phyloP scores from a whole-genome alignment of 2,113 vertebrate genomes.

The Microtus montanus region DNA sequence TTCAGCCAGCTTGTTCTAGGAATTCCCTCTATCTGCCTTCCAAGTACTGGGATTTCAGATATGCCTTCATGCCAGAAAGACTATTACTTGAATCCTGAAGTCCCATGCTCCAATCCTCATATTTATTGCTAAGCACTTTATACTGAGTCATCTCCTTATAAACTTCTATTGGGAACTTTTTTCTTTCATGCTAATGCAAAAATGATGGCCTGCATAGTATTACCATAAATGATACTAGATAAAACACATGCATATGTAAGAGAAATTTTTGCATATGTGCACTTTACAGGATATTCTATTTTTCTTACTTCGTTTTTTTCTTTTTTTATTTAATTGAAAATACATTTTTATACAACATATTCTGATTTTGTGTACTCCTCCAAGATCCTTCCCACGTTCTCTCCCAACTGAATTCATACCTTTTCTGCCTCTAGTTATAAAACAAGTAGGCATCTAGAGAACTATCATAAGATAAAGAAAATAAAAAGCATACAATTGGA shows the following conservation, averaged over 20 bases:
- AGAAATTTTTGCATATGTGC: background rate
- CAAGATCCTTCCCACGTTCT: accelerated
- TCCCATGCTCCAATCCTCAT: no score
- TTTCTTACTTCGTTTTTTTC: background rate
- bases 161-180: background rate
- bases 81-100: background rate
- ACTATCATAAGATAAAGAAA: background rate
- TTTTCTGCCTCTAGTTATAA: background rate
- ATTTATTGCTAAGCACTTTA: background rate
- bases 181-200: background rate
- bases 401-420: background rate
- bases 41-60: background rate
- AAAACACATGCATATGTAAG: background rate
- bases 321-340: background rate
- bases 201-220: background rate
- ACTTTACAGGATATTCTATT: background rate
- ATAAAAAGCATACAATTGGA: background rate
- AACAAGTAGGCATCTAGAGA: background rate
- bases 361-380: background rate
- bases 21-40: background rate
- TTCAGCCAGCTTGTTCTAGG: background rate
- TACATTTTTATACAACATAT: background rate
- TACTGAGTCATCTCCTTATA: background rate
- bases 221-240: background rate
- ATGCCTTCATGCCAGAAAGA: no score